A percentile compares a stretch with the other conserved stretches of the same genome.
These are phyloP conservation scores for Coregonus clupeaformis DNA, from an alignment of 2,113 vertebrate species.

Conservation along the genomic window DNA sequence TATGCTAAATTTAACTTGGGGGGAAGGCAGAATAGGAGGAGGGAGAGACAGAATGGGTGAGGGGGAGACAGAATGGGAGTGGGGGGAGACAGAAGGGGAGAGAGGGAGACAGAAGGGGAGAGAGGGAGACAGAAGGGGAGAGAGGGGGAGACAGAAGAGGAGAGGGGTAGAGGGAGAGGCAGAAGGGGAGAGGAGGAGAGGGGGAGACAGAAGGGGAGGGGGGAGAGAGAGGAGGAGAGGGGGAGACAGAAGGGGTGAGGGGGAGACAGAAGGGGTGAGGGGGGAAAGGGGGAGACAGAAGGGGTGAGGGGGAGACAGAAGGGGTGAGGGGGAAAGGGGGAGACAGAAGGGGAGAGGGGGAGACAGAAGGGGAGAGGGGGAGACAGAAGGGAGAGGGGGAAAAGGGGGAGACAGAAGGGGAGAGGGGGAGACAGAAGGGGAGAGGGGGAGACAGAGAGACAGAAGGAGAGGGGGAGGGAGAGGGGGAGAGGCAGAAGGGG, in stretches of 20 bases:
- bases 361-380: neutral
- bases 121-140: no score
- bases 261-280: neutral
- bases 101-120: no score
- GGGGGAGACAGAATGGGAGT: no score
- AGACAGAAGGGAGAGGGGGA: no score
- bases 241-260: neutral
- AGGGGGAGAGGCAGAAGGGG: neutral
- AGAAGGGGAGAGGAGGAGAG: neutral
- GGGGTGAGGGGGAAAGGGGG: neutral
- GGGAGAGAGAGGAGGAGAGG: neutral
- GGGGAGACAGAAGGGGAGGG: neutral
- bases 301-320: neutral
- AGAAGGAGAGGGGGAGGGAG: neutral
- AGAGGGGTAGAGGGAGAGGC: no score
- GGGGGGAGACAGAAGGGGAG: no score
- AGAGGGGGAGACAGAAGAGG: neutral
- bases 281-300: neutral
- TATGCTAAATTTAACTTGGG: constrained; percentile 10
- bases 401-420: neutral
- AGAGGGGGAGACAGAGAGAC: neutral
- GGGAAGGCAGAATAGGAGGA: constrained; percentile 8
- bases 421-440: neutral
- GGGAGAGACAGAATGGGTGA: no score
- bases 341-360: neutral